These are phyloP conservation scores for Carassius gibelio DNA, from an alignment of 2,113 vertebrate species.

Conservation along the genomic window DNA sequence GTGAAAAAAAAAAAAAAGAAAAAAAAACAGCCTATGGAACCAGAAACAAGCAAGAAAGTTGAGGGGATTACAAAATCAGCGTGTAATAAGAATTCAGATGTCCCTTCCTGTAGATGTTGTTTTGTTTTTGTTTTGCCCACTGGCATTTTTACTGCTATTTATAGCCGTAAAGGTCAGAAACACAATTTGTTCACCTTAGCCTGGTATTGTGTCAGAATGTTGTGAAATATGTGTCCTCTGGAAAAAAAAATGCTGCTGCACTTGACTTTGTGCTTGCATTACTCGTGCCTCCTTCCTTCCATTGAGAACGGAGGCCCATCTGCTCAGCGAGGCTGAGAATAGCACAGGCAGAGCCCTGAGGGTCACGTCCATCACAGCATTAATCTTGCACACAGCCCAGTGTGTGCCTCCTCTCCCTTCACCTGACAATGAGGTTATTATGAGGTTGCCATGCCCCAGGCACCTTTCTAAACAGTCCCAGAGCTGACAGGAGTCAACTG, in stretches of 20 bases:
- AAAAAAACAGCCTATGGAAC: background rate
- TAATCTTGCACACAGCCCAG: slow-evolving; percentile 47
- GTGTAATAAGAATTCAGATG: slow-evolving; percentile 32
- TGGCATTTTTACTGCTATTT: slow-evolving; percentile 27
- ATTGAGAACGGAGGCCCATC: slow-evolving; percentile 53
- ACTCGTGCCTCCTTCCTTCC: slow-evolving; percentile 31
- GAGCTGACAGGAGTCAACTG: slow-evolving; percentile 35
- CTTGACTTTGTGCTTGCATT: slow-evolving; percentile 46
- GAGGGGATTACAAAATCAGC: slow-evolving; percentile 21
- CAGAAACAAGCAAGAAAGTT: background rate
- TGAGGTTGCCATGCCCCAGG: slow-evolving; percentile 42
- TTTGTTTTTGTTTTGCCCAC: background rate
- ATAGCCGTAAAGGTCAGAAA: slow-evolving; percentile 23
- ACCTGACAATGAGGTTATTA: slow-evolving; percentile 55
- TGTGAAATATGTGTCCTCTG: slow-evolving; percentile 31
- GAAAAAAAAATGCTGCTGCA: slow-evolving; percentile 15
- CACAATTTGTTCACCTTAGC: slow-evolving; percentile 27
- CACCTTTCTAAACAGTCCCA: slow-evolving; percentile 47
- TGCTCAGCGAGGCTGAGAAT: slow-evolving; percentile 58
- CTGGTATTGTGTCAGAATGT: slow-evolving; percentile 14
- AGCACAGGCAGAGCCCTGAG: slow-evolving; percentile 49
- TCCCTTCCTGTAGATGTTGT: background rate
- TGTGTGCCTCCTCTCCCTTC: slow-evolving; percentile 35
- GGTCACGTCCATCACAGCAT: slow-evolving; percentile 50
- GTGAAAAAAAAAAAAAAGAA: no score